phyloP scores from a whole-genome alignment of 2,888 invertebrate genomes.

The Piscicola geometra region DNA sequence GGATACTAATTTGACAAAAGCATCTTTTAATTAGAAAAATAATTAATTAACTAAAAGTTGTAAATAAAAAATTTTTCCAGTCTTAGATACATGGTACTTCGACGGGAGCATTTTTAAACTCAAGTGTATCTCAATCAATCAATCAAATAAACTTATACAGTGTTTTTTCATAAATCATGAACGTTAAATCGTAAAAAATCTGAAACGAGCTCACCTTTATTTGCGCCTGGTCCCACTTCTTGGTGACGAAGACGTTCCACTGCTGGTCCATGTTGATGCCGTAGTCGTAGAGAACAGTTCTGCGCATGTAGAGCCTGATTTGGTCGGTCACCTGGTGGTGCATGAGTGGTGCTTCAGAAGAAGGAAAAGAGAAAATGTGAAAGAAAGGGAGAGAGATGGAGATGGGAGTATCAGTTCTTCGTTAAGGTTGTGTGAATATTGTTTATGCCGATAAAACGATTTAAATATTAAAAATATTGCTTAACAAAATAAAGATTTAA shows the following conservation, averaged over 20 bases:
- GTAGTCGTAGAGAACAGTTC: constrained; percentile 40
- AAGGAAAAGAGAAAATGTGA: too few species aligned
- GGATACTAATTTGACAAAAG: too few species aligned
- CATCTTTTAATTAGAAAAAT: too few species aligned
- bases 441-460: too few species aligned
- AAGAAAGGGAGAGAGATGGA: too few species aligned
- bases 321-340: constrained; percentile 39
- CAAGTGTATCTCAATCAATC: background rate
- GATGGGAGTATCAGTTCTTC: too few species aligned
- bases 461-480: too few species aligned
- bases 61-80: too few species aligned
- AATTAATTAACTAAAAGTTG: too few species aligned
- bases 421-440: too few species aligned
- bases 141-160: background rate
- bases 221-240: constrained; percentile 43
- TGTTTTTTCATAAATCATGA: background rate
- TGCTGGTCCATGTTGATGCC: constrained; percentile 39
- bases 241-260: constrained; percentile 40
- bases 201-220: constrained; percentile 35
- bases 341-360: too few species aligned
- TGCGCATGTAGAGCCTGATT: constrained; percentile 39
- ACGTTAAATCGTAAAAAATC: background rate
- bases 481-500: background rate
- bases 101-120: background rate
- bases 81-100: background rate